Evolutionary conservation across 2,797 vertebrate species (phyloP), one percentile per base, ranked within the genome.

Genomic region (Anguilla anguilla): DNA sequence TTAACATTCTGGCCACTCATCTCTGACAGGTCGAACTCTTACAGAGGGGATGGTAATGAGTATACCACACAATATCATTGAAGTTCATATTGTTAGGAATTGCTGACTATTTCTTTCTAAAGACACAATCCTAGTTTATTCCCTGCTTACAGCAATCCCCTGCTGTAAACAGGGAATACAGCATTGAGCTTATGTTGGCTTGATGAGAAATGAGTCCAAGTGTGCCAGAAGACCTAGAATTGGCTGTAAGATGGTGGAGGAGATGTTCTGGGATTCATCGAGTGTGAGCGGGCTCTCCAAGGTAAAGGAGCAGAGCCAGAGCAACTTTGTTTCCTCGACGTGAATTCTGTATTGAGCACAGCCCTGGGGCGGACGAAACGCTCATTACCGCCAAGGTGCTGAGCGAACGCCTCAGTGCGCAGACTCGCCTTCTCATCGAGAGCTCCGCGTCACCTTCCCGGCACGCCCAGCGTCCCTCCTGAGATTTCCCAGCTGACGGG

Each of bases 401-500:
- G 81, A 46, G 61, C 87, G 31, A 83, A 74, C 86, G 77, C 89
- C 64, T 61, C 53, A 25, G 35, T 77, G 72, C 35, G 15, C 35
- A 77, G 72, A 77, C 72, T 35, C 43, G 72, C 72, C 72, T 77
- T 72, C 77, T 43, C 72, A 5, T 35, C 72, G 90, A 90, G 87
- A 92, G 92, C 89, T 89, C 49, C 83, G 57, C 84, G 43, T 88
- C 86, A 88, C 88, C 64, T 53, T 90, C 89, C 91, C 89, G 89
- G 89, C 90, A 83, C 89, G 92, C 89, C 88, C 87, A 88, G 88
- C 59, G 83, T 85, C 61, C 81, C 84, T 89, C 86, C 89, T 86
- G 82, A 91, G 86, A 86, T 89, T 91, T 28, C 90, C 92, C 89
- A 91, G 81, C 57, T 15, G 91, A 87, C 90, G 90, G 86, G 84